phyloP scores from a whole-genome alignment of 2,797 vertebrate genomes.

The Smutsia gigantea region DNA sequence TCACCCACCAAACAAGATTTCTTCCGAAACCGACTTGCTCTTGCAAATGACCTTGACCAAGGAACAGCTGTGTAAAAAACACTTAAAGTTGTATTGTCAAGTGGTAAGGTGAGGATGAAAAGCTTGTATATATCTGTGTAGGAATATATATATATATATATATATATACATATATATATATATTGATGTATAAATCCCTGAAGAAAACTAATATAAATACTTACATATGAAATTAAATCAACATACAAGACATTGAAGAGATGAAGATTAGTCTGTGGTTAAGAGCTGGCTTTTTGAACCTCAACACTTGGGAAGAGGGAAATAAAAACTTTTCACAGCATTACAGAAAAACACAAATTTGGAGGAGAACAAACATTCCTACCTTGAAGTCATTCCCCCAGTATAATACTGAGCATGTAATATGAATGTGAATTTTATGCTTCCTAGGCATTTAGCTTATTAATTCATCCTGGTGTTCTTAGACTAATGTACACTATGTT shows the following conservation, averaged over 20 bases:
- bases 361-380: conserved; percentile 75
- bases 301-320: conserved; percentile 66
- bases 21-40: conserved; percentile 87
- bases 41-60: conserved; percentile 89
- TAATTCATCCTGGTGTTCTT: conserved; percentile 14
- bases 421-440: conserved; percentile 67
- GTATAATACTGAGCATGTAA: conserved; percentile 56
- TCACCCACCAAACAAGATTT: conserved; percentile 88
- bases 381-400: conserved; percentile 76
- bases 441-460: conserved; percentile 57
- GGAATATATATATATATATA: conserved; percentile 70
- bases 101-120: conserved; percentile 80
- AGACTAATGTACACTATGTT: not conserved
- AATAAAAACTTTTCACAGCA: conserved; percentile 70
- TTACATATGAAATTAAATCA: conserved; percentile 76
- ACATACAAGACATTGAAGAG: conserved; percentile 67
- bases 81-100: conserved; percentile 81
- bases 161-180: too few relatives aligned
- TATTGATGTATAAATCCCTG: conserved; percentile 73
- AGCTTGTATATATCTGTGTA: conserved; percentile 78
- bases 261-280: conserved; percentile 75
- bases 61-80: conserved; percentile 92
- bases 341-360: conserved; percentile 69
- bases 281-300: conserved; percentile 72
- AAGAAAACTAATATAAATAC: conserved; percentile 72